A percentile compares a stretch with the other conserved stretches of the same genome.
Evolutionary conservation across 2,113 vertebrate genomes (phyloP).

Genomic region (Hypanus sabinus): DNA sequence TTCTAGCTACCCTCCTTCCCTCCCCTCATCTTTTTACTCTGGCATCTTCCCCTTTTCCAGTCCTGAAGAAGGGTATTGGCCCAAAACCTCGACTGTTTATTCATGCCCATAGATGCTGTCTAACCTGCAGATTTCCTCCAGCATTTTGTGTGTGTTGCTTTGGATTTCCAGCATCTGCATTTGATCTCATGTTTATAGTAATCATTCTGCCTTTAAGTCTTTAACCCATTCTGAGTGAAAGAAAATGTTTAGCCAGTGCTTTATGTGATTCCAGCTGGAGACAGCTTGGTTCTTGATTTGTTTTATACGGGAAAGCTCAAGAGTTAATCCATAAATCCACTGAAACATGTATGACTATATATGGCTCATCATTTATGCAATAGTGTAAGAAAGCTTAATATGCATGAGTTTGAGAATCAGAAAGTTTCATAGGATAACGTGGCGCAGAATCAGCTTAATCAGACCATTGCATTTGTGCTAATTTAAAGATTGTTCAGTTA

Average conservation of each 20-base stretch:
- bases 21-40: no score
- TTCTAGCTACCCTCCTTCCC: no score
- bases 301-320: not conserved
- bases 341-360: not conserved
- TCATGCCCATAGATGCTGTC: no score
- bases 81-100: no score
- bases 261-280: not conserved
- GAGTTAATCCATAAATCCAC: not conserved
- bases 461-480: not conserved
- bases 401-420: not conserved
- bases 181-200: no score
- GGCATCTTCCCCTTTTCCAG: no score
- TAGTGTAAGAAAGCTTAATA: not conserved
- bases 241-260: not conserved
- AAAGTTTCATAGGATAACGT: not conserved
- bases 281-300: not conserved
- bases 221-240: not conserved
- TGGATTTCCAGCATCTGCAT: no score
- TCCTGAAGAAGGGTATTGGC: no score
- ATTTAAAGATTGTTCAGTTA: not conserved
- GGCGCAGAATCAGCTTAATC: not conserved
- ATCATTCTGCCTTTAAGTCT: not conserved
- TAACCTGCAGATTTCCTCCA: no score
- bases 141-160: no score
- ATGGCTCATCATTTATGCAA: not conserved